These are phyloP conservation scores for Haliclystus octoradiatus DNA, from an alignment of 30 jellyfish, hydroid and myxozoan species.

Conservation along the genomic window DNA sequence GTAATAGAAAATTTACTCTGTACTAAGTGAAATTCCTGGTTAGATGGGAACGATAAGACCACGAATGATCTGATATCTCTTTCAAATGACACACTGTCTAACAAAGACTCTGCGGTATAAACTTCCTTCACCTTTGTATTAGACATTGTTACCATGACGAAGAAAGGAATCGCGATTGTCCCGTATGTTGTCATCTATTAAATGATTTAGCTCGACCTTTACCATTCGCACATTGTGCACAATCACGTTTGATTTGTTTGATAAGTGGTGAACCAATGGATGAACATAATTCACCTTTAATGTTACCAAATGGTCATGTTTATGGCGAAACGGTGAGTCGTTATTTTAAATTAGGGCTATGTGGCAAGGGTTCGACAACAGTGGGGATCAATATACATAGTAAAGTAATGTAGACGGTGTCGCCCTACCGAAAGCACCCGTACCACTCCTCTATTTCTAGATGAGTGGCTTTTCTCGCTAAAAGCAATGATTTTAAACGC, in stretches of 20 bases:
- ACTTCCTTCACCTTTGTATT: slow-evolving; percentile 16
- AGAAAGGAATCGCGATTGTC: slow-evolving; percentile 82
- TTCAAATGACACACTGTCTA: too few species aligned
- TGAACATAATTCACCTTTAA: slow-evolving; percentile 89
- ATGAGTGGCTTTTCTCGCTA: too few species aligned
- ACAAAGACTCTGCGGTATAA: background rate
- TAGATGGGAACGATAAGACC: background rate
- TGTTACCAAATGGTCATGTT: slow-evolving; percentile 85
- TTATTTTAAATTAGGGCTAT: too few species aligned
- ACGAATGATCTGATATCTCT: background rate
- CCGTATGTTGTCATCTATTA: slow-evolving; percentile 80
- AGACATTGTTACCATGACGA: slow-evolving; percentile 96
- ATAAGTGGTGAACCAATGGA: slow-evolving; percentile 82
- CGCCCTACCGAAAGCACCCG: too few species aligned
- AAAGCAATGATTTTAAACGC: too few species aligned
- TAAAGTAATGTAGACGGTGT: too few species aligned
- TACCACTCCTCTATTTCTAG: too few species aligned
- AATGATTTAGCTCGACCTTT: slow-evolving; percentile 66
- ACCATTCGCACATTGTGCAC: slow-evolving; percentile 95
- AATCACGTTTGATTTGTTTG: slow-evolving; percentile 79
- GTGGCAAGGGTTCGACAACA: too few species aligned
- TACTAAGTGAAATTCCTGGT: too few species aligned
- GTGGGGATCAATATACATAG: too few species aligned
- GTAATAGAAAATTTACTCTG: too few species aligned
- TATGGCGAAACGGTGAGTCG: slow-evolving; percentile 73